Evolutionary conservation across 2,888 invertebrate species (phyloP).

Genomic region (Mesorhabditis belari): DNA sequence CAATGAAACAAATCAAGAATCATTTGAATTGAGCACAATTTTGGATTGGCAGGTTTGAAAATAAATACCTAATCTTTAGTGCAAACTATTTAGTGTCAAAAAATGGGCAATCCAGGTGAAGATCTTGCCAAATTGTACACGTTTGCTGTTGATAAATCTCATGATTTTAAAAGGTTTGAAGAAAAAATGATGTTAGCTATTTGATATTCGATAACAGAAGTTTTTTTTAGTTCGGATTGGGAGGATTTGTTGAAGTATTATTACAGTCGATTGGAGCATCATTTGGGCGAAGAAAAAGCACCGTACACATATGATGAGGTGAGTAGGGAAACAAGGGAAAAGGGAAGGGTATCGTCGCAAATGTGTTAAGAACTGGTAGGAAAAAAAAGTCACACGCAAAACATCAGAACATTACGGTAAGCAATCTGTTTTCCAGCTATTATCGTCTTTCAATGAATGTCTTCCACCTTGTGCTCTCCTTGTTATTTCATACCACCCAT

Average conservation of each 20-base stretch:
- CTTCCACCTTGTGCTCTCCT: background rate
- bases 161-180: too few species aligned
- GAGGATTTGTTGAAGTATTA: background rate
- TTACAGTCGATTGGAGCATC: background rate
- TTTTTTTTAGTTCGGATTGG: background rate
- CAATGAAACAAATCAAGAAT: background rate
- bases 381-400: too few species aligned
- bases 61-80: background rate
- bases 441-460: too few species aligned
- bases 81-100: background rate
- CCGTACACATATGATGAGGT: background rate
- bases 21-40: background rate
- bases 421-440: too few species aligned
- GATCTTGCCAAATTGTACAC: background rate
- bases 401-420: too few species aligned
- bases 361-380: too few species aligned
- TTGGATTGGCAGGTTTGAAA: background rate
- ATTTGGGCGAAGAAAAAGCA: background rate
- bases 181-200: too few species aligned
- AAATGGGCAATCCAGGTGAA: background rate
- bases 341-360: too few species aligned
- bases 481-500: background rate
- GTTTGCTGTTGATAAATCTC: background rate
- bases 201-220: background rate
- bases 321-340: too few species aligned